Percentiles rank a stretch among this genome's conserved stretches.
Conservation (phyloP, 2,113 vertebrate genomes). For the Ailuropoda melanoleuca region DNA sequence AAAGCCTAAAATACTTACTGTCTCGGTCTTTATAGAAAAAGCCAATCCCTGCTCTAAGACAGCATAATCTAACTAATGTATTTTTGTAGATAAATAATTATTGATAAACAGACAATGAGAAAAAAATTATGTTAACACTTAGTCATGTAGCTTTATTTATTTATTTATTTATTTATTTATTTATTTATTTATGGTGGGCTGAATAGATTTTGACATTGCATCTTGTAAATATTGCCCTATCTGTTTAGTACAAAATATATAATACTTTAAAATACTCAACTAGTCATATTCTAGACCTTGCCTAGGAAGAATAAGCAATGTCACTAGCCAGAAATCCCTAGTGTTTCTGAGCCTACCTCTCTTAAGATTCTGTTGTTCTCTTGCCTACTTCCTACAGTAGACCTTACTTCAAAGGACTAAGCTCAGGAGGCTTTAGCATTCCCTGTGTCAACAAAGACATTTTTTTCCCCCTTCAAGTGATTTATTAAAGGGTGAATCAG, state of each 20-base stretch:
- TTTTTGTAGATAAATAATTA: not conserved
- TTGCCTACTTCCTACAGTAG: not conserved
- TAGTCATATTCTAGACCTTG: not conserved
- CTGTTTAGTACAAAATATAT: not conserved
- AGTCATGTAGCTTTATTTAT: not conserved
- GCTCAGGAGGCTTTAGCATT: conserved; percentile 60
- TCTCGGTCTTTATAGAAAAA: not conserved
- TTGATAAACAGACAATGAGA: not conserved
- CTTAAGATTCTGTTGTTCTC: not conserved
- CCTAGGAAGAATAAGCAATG: not conserved
- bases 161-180: too few relatives aligned
- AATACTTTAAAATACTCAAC: not conserved
- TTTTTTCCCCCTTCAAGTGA: conserved; percentile 74
- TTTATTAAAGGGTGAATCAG: conserved; percentile 68
- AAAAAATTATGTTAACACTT: not conserved
- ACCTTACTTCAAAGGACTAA: conserved; percentile 46
- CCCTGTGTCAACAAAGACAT: conserved; percentile 66
- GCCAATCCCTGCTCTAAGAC: rapidly evolving
- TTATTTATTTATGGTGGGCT: not conserved
- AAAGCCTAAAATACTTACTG: not conserved
- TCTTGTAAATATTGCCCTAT: not conserved
- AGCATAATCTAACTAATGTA: not conserved
- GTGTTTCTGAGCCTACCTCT: not conserved
- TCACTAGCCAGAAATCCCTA: not conserved
- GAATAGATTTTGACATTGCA: not conserved